Percentiles rank a stretch among this genome's conserved stretches.
These are phyloP conservation scores for Heliconius sara DNA, from an alignment of 2,888 invertebrate species.

Conservation along the genomic window DNA sequence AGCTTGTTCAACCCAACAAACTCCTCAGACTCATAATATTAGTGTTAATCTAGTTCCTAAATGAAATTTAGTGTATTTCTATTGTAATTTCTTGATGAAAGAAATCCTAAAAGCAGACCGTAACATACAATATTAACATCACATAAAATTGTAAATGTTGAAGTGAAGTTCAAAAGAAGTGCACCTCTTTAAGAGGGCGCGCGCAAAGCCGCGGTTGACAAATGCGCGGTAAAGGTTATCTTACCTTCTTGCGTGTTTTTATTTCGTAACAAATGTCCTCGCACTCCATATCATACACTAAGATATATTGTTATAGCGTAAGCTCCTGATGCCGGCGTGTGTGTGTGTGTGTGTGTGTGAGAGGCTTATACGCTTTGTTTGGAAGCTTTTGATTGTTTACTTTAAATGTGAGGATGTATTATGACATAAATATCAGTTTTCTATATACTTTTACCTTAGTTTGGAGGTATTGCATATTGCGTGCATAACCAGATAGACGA, in stretches of 20 bases:
- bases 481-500: too few species aligned
- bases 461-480: too few species aligned
- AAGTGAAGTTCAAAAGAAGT: neutral
- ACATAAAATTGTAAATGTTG: neutral
- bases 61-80: too few species aligned
- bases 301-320: conserved; percentile 39
- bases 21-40: too few species aligned
- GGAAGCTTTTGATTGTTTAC: neutral
- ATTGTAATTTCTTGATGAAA: too few species aligned
- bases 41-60: too few species aligned
- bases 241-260: conserved; percentile 75
- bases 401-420: too few species aligned
- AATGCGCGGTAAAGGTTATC: conserved; percentile 83
- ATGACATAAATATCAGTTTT: too few species aligned
- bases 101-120: too few species aligned
- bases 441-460: too few species aligned
- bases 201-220: conserved; percentile 81
- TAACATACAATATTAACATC: neutral
- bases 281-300: conserved; percentile 33
- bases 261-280: conserved; percentile 62
- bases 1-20: too few species aligned
- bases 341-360: neutral
- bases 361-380: neutral
- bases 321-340: conserved; percentile 6
- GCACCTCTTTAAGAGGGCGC: conserved; percentile 36